Base-by-base conservation (phyloP, 2,797 vertebrate genomes). In the Brachymystax lenok region DNA sequence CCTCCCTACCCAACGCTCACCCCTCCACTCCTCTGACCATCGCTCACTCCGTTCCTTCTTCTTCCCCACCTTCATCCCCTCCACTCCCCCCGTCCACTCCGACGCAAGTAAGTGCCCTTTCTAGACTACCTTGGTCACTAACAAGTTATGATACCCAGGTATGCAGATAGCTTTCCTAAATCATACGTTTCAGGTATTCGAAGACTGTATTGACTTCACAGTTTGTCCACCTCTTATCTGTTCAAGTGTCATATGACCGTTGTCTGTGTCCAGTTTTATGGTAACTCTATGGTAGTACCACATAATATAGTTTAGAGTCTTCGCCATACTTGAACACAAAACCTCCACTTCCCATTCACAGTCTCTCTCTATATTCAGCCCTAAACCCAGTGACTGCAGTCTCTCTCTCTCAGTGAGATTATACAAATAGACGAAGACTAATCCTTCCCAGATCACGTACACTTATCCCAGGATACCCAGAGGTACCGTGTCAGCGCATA, bases 1-100 rank as follows among this genome's bases (percentile, higher is more conserved):
- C 89, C 95, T 99, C 84, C 97, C 98, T 0, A 94, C 96, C 0
- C 98, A 99, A 89, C 96, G 97, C 79, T 99, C 98, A 0, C 98
- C 98, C 0, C 70, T 52, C 27, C 70, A 72, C 51, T 52, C 51
- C 27, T 63, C 59, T 8, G 59, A 63, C 59, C 30, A 69, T 7
- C 68, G 68, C 5, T 69, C 68, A 19, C 94, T 99, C 77, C 94
- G 98, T 50, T 98, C 98, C 84, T 99, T 99, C 94, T 99, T 99
- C 72, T 97, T 98, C 40, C 97, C 96, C 0, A 95, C 97, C 21
- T 98, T 97, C 81, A 95, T 98, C 85, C 98, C 98, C 68, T 98
- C 98, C 82, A 99, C 98, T 28, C 98, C 98, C 13, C 98, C 98
- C 0, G 96, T 99, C 82, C 97, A 99, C 85, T 92, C 93, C 0